These are phyloP conservation scores for Apistogramma diplotaenia DNA, from an alignment of 2,113 vertebrate genomes.

Conservation along the genomic window DNA sequence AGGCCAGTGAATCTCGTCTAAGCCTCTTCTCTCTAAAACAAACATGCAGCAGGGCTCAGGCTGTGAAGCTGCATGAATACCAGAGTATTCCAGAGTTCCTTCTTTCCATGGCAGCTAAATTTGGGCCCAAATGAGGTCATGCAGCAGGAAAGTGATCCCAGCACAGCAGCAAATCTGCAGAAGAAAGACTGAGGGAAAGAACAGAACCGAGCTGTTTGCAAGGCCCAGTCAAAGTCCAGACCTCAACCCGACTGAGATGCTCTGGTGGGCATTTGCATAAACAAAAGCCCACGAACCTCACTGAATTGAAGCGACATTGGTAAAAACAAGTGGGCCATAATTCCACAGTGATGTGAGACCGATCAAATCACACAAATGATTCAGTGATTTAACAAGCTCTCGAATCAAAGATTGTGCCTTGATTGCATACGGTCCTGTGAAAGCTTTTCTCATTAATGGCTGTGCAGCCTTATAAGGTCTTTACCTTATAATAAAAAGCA, in stretches of 20 bases:
- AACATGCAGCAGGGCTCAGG: no score
- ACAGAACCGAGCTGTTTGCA: accelerated
- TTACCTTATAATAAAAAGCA: no score
- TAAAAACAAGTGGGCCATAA: neutral
- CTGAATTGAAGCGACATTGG: accelerated
- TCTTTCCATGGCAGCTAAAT: neutral
- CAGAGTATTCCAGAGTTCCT: no score
- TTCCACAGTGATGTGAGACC: neutral
- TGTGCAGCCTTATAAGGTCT: no score
- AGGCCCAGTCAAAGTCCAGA: neutral
- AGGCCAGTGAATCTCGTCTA: no score
- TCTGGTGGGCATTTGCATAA: neutral
- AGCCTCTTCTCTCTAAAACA: no score
- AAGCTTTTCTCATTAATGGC: neutral
- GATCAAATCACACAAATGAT: neutral
- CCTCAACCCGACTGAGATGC: neutral
- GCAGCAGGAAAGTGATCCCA: neutral
- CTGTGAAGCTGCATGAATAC: no score
- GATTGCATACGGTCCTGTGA: neutral
- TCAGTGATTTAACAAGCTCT: neutral
- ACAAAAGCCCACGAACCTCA: neutral
- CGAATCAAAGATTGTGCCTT: neutral
- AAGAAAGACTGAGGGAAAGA: neutral
- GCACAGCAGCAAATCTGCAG: neutral
- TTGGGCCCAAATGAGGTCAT: no score